Conservation (phyloP, 2,113 vertebrate genomes). For the Melospiza melodia region DNA sequence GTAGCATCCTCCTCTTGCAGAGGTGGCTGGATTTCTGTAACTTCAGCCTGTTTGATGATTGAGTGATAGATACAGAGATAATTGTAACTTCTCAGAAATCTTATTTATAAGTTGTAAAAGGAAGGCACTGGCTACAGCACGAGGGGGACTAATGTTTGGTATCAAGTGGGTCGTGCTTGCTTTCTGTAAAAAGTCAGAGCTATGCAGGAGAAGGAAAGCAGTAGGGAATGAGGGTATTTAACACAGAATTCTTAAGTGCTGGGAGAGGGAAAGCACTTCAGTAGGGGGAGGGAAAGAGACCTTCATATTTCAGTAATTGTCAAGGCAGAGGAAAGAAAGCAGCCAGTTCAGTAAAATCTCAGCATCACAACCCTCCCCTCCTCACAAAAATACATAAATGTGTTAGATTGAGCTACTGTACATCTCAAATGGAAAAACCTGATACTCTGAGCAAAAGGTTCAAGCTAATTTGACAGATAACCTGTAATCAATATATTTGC, state of each 20-base stretch:
- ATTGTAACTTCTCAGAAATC: conserved; percentile 59
- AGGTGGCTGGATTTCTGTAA: conserved; percentile 64
- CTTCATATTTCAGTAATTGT: neutral
- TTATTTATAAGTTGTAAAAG: conserved; percentile 16
- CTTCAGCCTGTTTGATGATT: conserved; percentile 64
- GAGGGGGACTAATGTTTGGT: neutral
- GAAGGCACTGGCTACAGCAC: neutral
- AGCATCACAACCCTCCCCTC: neutral
- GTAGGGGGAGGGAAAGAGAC: neutral
- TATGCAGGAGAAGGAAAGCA: neutral
- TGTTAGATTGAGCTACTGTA: neutral
- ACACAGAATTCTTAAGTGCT: neutral
- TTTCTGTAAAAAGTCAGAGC: neutral
- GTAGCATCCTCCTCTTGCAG: conserved; percentile 70
- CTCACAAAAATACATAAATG: neutral
- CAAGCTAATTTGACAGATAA: conserved; percentile 22
- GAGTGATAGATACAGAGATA: conserved; percentile 52
- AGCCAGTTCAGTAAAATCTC: neutral
- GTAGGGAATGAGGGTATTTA: neutral
- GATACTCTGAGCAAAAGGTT: neutral
- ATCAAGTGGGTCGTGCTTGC: neutral
- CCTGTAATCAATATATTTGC: conserved; percentile 55
- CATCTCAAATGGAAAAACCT: neutral
- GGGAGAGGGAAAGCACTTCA: neutral
- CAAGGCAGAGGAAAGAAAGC: neutral